phyloP scores from a whole-genome alignment of 1,140 invertebrate genomes.

The Neoseiulus cucumeris region DNA sequence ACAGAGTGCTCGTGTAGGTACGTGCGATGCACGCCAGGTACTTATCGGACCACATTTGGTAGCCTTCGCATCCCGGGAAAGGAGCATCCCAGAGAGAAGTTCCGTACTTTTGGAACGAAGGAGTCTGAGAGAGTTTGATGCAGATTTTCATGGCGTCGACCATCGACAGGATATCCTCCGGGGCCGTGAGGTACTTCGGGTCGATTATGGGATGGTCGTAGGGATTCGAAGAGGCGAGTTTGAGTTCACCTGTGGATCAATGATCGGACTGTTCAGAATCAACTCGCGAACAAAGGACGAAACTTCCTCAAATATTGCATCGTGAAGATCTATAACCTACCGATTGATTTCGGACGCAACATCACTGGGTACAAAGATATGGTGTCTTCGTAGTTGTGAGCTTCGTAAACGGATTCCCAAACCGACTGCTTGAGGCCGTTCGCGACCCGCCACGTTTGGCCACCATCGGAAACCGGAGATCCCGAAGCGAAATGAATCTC shows the following conservation, averaged over 20 bases:
- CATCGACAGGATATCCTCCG: constrained; percentile 51
- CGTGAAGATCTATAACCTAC: background rate
- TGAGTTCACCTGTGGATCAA: constrained; percentile 48
- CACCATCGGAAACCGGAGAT: constrained; percentile 17
- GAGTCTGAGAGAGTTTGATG: constrained; percentile 1
- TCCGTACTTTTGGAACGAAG: constrained; percentile 52
- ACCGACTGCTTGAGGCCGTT: constrained; percentile 17
- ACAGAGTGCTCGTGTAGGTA: constrained; percentile 47
- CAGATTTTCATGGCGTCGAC: constrained; percentile 41
- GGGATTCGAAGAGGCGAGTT: constrained; percentile 55
- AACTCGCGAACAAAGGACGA: too few relatives aligned
- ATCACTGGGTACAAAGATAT: constrained; percentile 69
- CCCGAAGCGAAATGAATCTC: constrained; percentile 43
- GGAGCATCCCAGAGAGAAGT: constrained; percentile 40
- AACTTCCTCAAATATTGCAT: too few relatives aligned
- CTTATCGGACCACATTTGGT: constrained; percentile 47
- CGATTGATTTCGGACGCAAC: constrained; percentile 33
- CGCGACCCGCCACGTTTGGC: constrained; percentile 21
- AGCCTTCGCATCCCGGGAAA: constrained; percentile 52
- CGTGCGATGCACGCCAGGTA: constrained; percentile 57
- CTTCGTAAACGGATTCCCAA: constrained; percentile 17
- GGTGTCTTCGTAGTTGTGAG: constrained; percentile 34
- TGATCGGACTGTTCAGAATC: too few relatives aligned
- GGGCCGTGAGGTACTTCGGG: constrained; percentile 67
- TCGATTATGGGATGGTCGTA: constrained; percentile 74